These are phyloP conservation scores for Fundulus diaphanus DNA, from an alignment of 2,797 vertebrate genomes.

Conservation along the genomic window DNA sequence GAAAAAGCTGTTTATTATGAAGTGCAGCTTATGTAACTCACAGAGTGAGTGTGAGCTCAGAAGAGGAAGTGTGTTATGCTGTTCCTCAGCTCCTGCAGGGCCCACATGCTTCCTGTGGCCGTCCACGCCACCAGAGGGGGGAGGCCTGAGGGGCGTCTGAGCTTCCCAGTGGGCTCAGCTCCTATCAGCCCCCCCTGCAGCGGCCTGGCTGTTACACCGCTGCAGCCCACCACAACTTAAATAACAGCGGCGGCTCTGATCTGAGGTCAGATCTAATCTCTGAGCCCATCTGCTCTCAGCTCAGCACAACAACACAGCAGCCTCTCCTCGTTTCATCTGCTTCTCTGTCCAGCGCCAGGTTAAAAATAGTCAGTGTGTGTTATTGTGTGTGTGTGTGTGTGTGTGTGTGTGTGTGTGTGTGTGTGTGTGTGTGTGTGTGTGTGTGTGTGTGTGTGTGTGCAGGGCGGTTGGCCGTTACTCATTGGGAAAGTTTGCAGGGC, in stretches of 20 bases:
- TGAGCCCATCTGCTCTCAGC: conserved; percentile 63
- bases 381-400: not conserved
- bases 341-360: conserved; percentile 16
- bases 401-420: no score
- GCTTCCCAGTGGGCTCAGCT: conserved; percentile 51
- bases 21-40: conserved; percentile 50
- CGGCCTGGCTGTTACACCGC: conserved; percentile 81
- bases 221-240: conserved; percentile 67
- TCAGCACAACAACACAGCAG: conserved; percentile 30
- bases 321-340: conserved; percentile 13
- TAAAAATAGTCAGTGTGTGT: conserved; percentile 29
- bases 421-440: not conserved
- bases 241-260: conserved; percentile 66
- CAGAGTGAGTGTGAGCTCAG: conserved; percentile 25
- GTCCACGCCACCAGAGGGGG: conserved; percentile 13
- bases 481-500: conserved; percentile 60
- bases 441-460: not conserved
- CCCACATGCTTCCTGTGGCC: conserved; percentile 69
- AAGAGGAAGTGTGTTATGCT: conserved; percentile 71
- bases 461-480: conserved; percentile 52
- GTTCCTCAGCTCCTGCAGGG: conserved; percentile 48
- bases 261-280: conserved; percentile 73
- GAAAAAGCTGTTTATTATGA: conserved; percentile 17
- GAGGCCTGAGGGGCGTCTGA: conserved; percentile 13
- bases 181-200: conserved; percentile 72